Conservation (phyloP, 2,797 vertebrate species). For the Rhabdomys pumilio region DNA sequence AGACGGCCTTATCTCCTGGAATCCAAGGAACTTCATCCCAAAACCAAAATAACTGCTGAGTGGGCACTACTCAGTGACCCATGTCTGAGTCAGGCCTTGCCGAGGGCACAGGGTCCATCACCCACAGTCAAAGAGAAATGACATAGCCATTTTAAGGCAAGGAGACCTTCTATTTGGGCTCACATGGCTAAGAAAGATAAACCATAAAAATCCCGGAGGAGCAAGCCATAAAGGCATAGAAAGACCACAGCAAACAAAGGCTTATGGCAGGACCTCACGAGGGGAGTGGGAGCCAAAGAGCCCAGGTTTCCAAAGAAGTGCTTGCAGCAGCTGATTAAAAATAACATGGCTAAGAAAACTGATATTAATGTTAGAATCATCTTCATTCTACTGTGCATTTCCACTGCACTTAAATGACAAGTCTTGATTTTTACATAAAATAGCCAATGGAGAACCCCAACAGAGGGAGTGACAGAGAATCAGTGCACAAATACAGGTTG, state of each 20-base stretch:
- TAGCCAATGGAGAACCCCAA: neutral
- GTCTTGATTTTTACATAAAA: constrained; percentile 48
- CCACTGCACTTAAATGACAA: constrained; percentile 19
- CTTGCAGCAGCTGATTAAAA: constrained; percentile 10
- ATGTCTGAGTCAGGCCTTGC: constrained; percentile 22
- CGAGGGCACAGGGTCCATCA: constrained; percentile 37
- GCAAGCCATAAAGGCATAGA: neutral
- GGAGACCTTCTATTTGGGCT: constrained; percentile 60
- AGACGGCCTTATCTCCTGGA: constrained; percentile 70
- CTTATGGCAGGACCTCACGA: neutral
- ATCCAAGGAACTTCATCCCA: constrained; percentile 75
- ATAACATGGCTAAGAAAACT: constrained; percentile 34
- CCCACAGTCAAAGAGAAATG: constrained; percentile 70
- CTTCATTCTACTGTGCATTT: constrained; percentile 45
- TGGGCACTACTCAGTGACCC: constrained; percentile 78
- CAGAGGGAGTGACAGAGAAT: constrained; percentile 51
- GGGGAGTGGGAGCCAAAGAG: neutral
- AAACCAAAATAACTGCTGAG: constrained; percentile 68
- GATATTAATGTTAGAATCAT: neutral
- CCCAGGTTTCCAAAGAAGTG: constrained; percentile 33
- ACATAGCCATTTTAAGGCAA: constrained; percentile 61
- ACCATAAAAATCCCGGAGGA: neutral
- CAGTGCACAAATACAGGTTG: neutral
- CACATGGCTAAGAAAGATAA: neutral
- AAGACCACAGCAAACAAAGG: constrained; percentile 27